These are phyloP conservation scores for Mixornis gularis DNA, from an alignment of 2,113 vertebrate species.

Conservation along the genomic window DNA sequence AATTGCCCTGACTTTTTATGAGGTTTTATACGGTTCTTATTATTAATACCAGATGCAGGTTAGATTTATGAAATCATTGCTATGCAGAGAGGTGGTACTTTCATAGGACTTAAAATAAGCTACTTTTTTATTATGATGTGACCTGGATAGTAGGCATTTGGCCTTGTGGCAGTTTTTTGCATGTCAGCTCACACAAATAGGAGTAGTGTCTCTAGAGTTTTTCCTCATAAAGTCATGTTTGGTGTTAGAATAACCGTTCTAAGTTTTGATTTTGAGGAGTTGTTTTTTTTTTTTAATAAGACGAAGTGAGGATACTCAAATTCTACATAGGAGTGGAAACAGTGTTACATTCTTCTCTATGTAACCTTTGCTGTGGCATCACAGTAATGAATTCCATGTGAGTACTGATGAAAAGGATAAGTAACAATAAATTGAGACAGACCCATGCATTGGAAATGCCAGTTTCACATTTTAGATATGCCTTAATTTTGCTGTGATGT, in stretches of 20 bases:
- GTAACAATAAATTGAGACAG: neutral
- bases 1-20: neutral
- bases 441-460: neutral
- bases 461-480: neutral
- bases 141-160: neutral
- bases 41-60: neutral
- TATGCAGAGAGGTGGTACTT: neutral
- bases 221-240: neutral
- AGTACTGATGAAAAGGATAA: neutral
- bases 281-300: neutral
- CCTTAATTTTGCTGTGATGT: slow-evolving; percentile 12
- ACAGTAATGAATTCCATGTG: neutral
- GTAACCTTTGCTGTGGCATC: neutral
- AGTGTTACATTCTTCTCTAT: neutral
- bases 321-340: neutral
- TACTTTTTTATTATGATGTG: neutral
- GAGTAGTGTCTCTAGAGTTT: neutral
- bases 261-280: neutral
- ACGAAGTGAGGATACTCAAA: neutral
- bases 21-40: neutral
- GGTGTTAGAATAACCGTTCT: neutral
- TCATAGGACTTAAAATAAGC: neutral
- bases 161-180: rapidly evolving
- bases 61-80: neutral
- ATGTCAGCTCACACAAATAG: neutral